These are phyloP conservation scores for Rostratula benghalensis DNA, from an alignment of 2,113 vertebrate species.

Conservation along the genomic window DNA sequence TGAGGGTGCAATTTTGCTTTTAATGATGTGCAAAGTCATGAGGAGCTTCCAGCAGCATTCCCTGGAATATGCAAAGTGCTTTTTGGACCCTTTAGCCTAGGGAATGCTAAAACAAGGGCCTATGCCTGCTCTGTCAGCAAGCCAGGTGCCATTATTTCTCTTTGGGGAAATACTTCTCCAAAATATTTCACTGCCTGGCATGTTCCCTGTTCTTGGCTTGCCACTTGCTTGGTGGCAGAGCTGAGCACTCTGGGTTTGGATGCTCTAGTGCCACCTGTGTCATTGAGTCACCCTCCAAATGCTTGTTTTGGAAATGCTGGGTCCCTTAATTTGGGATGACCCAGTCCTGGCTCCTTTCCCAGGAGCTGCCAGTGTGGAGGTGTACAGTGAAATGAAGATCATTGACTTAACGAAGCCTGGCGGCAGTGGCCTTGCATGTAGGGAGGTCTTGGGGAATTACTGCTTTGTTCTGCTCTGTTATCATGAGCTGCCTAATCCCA, in stretches of 20 bases:
- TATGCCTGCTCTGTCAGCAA: background rate
- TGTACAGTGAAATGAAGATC: background rate
- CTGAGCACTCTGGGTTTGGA: background rate
- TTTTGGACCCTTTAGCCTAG: background rate
- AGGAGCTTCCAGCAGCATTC: background rate
- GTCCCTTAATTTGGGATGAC: background rate
- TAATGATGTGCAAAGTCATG: background rate
- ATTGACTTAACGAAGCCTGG: background rate
- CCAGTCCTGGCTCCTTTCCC: background rate
- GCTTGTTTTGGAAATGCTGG: background rate
- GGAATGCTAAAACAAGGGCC: background rate
- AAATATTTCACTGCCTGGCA: background rate
- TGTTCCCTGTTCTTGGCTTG: background rate
- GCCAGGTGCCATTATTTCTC: background rate
- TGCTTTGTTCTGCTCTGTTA: background rate
- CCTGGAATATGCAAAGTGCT: background rate
- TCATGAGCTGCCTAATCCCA: background rate
- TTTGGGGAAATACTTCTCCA: background rate
- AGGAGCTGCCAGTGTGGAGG: rapidly evolving
- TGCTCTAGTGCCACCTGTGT: background rate
- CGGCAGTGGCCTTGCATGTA: rapidly evolving
- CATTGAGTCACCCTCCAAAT: background rate
- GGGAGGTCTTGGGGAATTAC: background rate
- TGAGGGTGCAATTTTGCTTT: background rate
- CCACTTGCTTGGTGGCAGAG: background rate